Conservation (phyloP, 1,140 invertebrate species). For the Polypedilum pembai region DNA sequence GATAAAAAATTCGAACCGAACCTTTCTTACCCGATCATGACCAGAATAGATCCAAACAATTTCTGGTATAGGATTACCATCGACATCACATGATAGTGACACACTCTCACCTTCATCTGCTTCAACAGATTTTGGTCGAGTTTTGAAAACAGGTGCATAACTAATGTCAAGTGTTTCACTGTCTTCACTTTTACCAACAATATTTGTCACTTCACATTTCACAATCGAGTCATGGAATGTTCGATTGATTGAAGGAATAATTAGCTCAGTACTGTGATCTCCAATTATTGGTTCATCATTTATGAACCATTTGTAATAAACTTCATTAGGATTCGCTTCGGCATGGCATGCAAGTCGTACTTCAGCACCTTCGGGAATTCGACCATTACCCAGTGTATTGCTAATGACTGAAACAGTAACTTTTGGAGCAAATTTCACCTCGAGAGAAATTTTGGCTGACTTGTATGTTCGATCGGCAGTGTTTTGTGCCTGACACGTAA, state of each 20-base stretch:
- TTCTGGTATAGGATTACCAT: constrained; percentile 67
- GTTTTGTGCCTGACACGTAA: constrained; percentile 72
- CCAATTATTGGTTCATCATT: constrained; percentile 59
- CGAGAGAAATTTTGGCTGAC: constrained; percentile 56
- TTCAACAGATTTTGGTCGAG: constrained; percentile 57
- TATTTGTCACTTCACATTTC: constrained; percentile 72
- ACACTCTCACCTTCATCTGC: constrained; percentile 59
- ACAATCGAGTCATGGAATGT: constrained; percentile 66
- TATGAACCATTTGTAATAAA: constrained; percentile 65
- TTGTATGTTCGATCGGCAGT: constrained; percentile 59
- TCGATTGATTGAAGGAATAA: constrained; percentile 60
- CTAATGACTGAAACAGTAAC: constrained; percentile 55
- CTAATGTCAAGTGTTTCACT: constrained; percentile 65
- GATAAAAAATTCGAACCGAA: constrained; percentile 34
- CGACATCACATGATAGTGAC: constrained; percentile 67
- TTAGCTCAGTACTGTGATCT: constrained; percentile 43
- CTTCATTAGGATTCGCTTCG: constrained; percentile 66
- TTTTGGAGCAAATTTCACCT: constrained; percentile 83
- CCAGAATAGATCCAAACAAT: constrained; percentile 69
- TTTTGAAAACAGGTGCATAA: constrained; percentile 64
- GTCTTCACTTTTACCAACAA: constrained; percentile 67
- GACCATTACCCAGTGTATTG: constrained; percentile 50
- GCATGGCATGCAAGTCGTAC: constrained; percentile 69
- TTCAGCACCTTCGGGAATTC: constrained; percentile 72
- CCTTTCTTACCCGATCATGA: constrained; percentile 52